These are phyloP conservation scores for Psilopogon haemacephalus DNA, from an alignment of 2,113 vertebrate genomes.

Conservation along the genomic window DNA sequence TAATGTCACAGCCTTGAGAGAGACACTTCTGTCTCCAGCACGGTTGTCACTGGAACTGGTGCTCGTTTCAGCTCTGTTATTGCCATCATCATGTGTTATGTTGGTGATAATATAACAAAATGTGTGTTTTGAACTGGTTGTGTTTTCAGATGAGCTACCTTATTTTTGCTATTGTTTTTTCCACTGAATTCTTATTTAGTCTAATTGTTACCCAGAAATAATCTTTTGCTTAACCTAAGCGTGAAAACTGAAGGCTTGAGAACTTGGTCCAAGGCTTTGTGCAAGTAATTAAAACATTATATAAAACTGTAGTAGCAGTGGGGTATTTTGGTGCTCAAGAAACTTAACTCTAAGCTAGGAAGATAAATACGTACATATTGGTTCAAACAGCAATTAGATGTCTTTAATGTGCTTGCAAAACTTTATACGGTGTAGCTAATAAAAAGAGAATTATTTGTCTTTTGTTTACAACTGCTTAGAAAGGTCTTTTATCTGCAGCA, in stretches of 20 bases:
- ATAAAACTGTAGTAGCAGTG: background rate
- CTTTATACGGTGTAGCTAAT: slow-evolving; percentile 32
- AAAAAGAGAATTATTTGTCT: slow-evolving; percentile 35
- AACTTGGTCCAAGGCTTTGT: background rate
- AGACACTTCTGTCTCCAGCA: background rate
- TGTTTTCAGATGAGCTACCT: background rate
- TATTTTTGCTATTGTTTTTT: background rate
- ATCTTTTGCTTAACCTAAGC: background rate
- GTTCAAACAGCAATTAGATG: slow-evolving; percentile 10
- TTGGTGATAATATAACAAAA: background rate
- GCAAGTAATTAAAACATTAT: background rate
- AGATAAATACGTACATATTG: background rate
- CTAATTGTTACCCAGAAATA: background rate
- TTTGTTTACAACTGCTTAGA: background rate
- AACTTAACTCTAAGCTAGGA: background rate
- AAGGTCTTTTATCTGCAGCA: slow-evolving; percentile 18
- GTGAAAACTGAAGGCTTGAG: background rate
- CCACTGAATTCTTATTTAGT: background rate
- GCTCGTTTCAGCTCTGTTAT: background rate
- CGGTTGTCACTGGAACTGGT: background rate
- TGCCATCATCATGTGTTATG: background rate
- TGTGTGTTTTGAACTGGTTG: background rate
- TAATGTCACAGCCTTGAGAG: slow-evolving; percentile 36
- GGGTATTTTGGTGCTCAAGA: background rate
- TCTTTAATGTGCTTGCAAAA: background rate